Evolutionary conservation across 2,797 vertebrate species (phyloP).

Genomic region (Borostomias antarcticus): DNA sequence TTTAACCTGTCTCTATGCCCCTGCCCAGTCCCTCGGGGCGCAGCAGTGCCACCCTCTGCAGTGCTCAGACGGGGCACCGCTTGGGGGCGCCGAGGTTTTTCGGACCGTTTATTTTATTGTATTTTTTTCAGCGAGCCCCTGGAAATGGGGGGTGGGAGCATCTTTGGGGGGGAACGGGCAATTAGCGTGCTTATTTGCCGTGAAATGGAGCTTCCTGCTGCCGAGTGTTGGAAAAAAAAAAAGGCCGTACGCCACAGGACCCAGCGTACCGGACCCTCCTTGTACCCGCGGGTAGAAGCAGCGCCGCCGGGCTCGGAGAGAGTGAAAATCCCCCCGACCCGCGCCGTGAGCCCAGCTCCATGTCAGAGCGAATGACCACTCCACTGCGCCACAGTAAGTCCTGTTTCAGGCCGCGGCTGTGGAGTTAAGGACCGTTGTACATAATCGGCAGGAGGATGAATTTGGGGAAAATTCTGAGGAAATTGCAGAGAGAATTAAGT

Average conservation of each 20-base stretch:
- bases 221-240: conserved; percentile 1
- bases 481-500: not conserved
- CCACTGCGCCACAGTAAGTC: not conserved
- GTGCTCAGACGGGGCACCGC: too few relatives aligned
- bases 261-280: conserved; percentile 18
- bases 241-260: not conserved
- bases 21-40: not conserved
- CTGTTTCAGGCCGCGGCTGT: not conserved
- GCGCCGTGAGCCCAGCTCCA: not conserved
- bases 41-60: too few relatives aligned
- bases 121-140: not conserved
- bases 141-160: conserved; percentile 8
- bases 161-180: conserved; percentile 8
- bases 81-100: too few relatives aligned
- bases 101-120: too few relatives aligned
- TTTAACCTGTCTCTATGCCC: conserved; percentile 4
- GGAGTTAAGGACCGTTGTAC: not conserved
- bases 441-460: not conserved
- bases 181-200: conserved; percentile 43
- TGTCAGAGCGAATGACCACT: not conserved
- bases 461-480: not conserved
- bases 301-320: not conserved
- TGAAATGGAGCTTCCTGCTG: conserved; percentile 35
- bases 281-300: conserved; percentile 19
- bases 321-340: conserved; percentile 14